A percentile compares a stretch with the other conserved stretches of the same genome.
These are phyloP conservation scores for Potorous gilbertii DNA, from an alignment of 2,797 vertebrate species.

Conservation along the genomic window DNA sequence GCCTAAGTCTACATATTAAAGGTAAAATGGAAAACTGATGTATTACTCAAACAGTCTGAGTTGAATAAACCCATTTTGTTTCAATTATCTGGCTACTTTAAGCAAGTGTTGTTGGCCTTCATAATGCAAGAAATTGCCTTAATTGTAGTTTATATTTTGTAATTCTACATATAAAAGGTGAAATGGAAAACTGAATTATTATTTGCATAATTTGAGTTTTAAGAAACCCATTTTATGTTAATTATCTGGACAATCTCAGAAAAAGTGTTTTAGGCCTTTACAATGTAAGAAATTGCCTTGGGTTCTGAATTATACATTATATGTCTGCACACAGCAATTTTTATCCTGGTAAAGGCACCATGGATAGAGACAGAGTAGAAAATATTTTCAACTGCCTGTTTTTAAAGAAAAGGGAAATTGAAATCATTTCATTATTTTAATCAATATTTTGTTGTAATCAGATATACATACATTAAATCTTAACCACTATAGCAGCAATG, in stretches of 20 bases:
- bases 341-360: background rate
- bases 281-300: background rate
- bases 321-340: background rate
- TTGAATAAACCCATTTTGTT: background rate
- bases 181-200: background rate
- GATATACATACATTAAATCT: background rate
- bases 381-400: conserved; percentile 21
- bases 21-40: background rate
- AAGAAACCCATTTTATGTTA: background rate
- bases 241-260: background rate
- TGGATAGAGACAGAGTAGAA: background rate
- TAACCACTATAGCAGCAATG: background rate
- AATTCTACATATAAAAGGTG: background rate
- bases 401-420: conserved; percentile 11
- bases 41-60: background rate
- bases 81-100: background rate
- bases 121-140: background rate
- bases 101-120: background rate
- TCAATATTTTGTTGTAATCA: background rate
- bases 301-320: background rate
- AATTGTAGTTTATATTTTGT: background rate
- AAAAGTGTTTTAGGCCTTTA: background rate
- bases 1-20: background rate
- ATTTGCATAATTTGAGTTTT: background rate
- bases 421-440: background rate